Conservation (phyloP, 2,113 vertebrate species). For the Callipepla californica region DNA sequence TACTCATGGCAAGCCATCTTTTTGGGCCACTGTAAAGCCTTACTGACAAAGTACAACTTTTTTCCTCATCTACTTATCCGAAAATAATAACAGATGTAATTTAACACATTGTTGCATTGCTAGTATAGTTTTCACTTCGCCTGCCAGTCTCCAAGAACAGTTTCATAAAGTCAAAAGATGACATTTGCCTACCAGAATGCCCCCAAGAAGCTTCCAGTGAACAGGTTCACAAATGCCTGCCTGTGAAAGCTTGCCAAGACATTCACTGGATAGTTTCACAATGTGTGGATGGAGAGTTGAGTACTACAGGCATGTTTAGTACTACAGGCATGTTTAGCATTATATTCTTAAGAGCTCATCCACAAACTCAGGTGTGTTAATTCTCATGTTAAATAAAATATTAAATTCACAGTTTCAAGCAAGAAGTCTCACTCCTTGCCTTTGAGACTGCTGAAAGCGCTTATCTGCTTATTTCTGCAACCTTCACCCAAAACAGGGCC, state of each 20-base stretch:
- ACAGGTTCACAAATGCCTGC: too few relatives aligned
- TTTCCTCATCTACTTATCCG: background rate
- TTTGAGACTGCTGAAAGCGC: background rate
- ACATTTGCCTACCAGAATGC: background rate
- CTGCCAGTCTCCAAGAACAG: background rate
- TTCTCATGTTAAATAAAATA: background rate
- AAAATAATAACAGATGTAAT: background rate
- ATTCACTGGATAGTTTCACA: background rate
- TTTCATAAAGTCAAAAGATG: background rate
- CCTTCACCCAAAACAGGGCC: background rate
- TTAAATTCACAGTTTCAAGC: background rate
- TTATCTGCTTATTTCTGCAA: background rate
- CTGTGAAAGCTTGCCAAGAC: background rate
- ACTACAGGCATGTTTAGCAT: background rate
- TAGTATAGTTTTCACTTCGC: background rate
- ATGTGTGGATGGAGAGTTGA: background rate
- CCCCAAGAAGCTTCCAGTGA: background rate
- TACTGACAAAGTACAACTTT: rapidly evolving
- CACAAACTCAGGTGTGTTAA: background rate
- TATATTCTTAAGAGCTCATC: background rate
- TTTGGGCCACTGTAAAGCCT: background rate
- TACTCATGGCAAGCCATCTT: background rate
- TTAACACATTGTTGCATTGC: background rate
- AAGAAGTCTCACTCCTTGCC: background rate
- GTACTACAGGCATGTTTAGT: background rate